Base-by-base conservation (phyloP, 2,797 vertebrate species). In the Staurois parvus region DNA sequence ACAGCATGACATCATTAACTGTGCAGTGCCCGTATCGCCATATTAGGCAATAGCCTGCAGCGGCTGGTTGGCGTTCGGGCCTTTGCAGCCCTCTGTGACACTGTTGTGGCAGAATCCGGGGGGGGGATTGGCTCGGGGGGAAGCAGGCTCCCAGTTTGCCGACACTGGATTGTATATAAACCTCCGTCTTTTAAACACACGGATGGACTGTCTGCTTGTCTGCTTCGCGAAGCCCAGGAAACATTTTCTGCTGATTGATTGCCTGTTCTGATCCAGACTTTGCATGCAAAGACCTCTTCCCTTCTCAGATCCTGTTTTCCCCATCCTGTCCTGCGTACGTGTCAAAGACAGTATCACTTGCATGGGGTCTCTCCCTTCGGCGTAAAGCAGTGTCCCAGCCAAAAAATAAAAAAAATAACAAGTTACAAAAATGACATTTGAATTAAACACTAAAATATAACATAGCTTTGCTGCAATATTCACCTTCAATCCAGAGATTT, bases 101-200 rank as follows among this genome's bases (percentile, higher is more conserved):
- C 67, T 72, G 24, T 45, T 67, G 28, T 29, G 78, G 34, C 37
- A 56, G 75, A 78, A n/a, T 45, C 45, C 12, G 9, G 59, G 21
- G 56, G 56, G 19, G 68, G 24, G 28, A 13, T 70, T 70, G 78
- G 26, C 8, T 32, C 10, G 42, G 42, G 40, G 40, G 30, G 78
- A 21, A 72, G 62, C 72, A 69, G 79, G 26, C 72, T 28, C 45
- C 68, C 21, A 67, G 73, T 68, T 76, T 74, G 28, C 40, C 77
- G 74, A 70, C 48, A 64, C 73, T n/a, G 79, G 84, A 86, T 86
- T 86, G 85, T 83, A 83, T 86, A 86, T 83, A 86, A 34, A 79
- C 26, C 30, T 59, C n/a, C 79, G 79, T 86, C 85, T 86, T 74
- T 79, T 83, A 79, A 79, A 84, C 75, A 83, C 81, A 79, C 32